Conservation (phyloP, 2,113 vertebrate genomes). For the Brachyhypopomus occidentalis region DNA sequence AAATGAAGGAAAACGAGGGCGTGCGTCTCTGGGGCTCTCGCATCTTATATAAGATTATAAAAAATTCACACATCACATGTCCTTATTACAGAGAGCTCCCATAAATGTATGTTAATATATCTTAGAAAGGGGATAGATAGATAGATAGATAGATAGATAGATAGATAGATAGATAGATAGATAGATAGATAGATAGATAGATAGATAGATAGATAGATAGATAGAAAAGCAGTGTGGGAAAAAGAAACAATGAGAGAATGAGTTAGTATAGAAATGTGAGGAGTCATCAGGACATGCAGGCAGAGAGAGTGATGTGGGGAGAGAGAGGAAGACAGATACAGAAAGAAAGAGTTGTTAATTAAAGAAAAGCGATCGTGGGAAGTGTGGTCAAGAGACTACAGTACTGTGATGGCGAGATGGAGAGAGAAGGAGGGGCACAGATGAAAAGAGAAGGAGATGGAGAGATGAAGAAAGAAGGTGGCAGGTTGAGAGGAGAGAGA, state of each 20-base stretch:
- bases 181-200: neutral
- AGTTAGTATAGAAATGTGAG: neutral
- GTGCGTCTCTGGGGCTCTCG: constrained; percentile 71
- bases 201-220: neutral
- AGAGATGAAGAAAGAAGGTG: neutral
- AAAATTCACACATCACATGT: constrained; percentile 77
- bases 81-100: constrained; percentile 61
- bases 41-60: constrained; percentile 77
- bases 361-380: no score
- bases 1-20: constrained; percentile 69
- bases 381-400: no score
- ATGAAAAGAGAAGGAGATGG: neutral
- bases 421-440: no score
- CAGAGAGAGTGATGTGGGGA: no score
- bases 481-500: neutral
- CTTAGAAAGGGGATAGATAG: constrained; percentile 5
- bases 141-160: neutral
- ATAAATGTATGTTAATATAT: constrained; percentile 66
- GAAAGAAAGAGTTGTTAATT: no score
- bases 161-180: neutral
- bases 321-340: no score
- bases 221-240: no score
- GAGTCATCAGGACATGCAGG: no score
- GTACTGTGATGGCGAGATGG: no score
- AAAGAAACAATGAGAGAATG: neutral